A percentile compares a stretch with the other conserved stretches of the same genome.
phyloP scores from a whole-genome alignment of 1,140 invertebrate species.

The Prorops nasuta region DNA sequence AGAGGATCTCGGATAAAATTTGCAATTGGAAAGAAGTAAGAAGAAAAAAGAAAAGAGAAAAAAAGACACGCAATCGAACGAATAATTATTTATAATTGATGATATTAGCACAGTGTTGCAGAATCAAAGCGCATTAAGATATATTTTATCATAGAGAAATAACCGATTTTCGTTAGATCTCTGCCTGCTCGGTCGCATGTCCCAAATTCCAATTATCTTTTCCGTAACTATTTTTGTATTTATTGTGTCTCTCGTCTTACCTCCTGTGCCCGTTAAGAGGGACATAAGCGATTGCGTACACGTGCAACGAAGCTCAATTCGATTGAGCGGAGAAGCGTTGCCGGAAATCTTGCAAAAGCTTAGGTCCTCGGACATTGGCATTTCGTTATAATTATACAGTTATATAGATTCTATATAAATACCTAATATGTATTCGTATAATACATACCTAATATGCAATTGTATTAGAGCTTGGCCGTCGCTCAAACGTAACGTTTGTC shows the following conservation, averaged over 20 bases:
- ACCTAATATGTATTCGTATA: constrained; percentile 56
- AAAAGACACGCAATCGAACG: constrained; percentile 19
- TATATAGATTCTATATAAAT: constrained; percentile 57
- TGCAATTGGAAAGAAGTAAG: constrained; percentile 13
- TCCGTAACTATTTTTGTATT: constrained; percentile 8
- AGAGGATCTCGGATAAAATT: constrained; percentile 13
- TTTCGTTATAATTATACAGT: constrained; percentile 56
- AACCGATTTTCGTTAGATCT: constrained; percentile 20
- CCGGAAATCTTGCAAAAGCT: constrained; percentile 21
- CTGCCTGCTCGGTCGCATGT: constrained; percentile 11
- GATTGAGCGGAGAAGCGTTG: constrained; percentile 20
- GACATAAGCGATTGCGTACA: constrained; percentile 35
- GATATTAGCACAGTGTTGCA: constrained; percentile 45
- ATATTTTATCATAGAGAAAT: constrained; percentile 23
- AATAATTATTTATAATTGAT: constrained; percentile 28
- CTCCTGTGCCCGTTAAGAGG: constrained; percentile 31
- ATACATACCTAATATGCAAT: constrained; percentile 57
- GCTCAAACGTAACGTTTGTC: constrained; percentile 41
- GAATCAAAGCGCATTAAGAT: constrained; percentile 42
- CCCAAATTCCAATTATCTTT: not conserved
- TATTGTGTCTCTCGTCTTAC: constrained; percentile 19
- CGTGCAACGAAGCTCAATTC: constrained; percentile 14
- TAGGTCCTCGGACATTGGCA: constrained; percentile 52
- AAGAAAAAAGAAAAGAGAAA: constrained; percentile 13
- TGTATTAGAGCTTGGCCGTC: constrained; percentile 51